Evolutionary conservation across 2,888 invertebrate species (phyloP).

Genomic region (Iselma pallidipennis): DNA sequence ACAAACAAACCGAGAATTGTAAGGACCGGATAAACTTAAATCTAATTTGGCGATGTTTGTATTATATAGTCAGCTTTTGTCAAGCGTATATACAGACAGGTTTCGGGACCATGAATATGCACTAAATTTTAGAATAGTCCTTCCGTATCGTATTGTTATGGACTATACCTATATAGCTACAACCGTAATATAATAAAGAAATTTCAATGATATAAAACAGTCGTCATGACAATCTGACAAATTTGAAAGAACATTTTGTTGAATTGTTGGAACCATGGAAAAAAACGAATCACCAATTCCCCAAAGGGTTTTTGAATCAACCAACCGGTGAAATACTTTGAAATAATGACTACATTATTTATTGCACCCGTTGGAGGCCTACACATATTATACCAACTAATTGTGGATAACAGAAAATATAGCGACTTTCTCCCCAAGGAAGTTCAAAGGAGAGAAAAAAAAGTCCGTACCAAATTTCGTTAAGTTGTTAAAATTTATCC

Average conservation of each 20-base stretch:
- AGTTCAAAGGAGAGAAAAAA: too few relatives aligned
- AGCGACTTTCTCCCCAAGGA: background rate
- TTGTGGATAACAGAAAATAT: background rate
- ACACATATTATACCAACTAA: too few relatives aligned
- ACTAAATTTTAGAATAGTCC: background rate
- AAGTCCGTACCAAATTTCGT: background rate
- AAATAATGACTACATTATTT: background rate
- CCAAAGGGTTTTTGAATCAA: background rate
- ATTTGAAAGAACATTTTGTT: background rate
- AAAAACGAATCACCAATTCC: background rate
- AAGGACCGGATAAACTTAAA: background rate
- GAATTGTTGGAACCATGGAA: background rate
- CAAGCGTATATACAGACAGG: too few relatives aligned
- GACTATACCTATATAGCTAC: too few relatives aligned
- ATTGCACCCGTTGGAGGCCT: background rate
- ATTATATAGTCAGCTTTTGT: background rate
- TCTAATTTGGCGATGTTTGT: background rate
- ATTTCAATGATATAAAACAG: background rate
- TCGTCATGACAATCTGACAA: background rate
- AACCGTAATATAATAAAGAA: background rate
- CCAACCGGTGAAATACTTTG: background rate
- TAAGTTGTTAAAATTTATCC: background rate
- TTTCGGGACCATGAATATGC: background rate
- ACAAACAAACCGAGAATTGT: background rate
- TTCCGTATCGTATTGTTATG: too few relatives aligned